These are phyloP conservation scores for Spilosoma lubricipeda DNA, from an alignment of 2,888 invertebrate species.

Conservation along the genomic window DNA sequence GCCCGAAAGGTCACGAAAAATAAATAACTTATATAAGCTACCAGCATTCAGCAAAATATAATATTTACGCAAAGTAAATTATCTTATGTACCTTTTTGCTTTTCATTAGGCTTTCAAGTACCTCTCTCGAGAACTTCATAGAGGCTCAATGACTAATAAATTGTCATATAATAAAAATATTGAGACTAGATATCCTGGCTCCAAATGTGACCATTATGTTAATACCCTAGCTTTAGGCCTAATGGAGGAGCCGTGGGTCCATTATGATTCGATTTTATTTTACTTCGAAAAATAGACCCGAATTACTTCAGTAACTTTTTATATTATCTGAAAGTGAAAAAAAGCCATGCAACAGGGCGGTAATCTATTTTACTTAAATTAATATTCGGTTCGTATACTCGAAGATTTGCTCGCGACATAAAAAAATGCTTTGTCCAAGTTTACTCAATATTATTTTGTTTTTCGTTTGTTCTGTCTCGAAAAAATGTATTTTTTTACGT, in stretches of 20 bases:
- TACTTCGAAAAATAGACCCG: neutral
- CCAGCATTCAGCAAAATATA: neutral
- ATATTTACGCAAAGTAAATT: neutral
- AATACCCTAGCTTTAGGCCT: neutral
- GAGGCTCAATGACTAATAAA: neutral
- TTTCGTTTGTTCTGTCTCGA: neutral
- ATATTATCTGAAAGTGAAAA: neutral
- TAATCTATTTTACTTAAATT: neutral
- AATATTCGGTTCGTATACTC: neutral
- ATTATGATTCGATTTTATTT: conserved; percentile 2
- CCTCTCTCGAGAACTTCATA: neutral
- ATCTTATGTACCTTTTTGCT: neutral
- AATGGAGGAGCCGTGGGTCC: neutral
- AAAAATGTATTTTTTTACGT: neutral
- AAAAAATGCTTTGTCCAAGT: neutral
- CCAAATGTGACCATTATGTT: neutral
- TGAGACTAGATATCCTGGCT: neutral
- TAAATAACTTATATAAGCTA: neutral
- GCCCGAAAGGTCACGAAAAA: neutral
- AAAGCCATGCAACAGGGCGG: neutral
- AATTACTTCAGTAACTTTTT: neutral
- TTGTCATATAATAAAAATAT: neutral
- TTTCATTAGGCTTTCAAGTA: neutral
- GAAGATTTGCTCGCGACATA: neutral
- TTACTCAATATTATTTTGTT: neutral